phyloP scores from a whole-genome alignment of 2,113 vertebrate species.

The Tenebrosternarchus preto region DNA sequence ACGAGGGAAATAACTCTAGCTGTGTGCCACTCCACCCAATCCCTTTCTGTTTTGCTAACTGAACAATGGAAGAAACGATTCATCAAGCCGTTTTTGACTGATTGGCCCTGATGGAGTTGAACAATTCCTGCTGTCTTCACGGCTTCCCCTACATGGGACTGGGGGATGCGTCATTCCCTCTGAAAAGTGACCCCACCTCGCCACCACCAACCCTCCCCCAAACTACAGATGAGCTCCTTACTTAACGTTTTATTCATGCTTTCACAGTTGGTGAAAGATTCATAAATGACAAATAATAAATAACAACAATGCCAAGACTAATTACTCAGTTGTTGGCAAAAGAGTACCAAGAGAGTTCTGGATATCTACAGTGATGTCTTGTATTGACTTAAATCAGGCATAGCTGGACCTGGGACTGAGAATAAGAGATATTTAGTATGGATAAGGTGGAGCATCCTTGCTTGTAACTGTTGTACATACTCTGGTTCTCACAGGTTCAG shows the following conservation, averaged over 20 bases:
- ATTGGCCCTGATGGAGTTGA: constrained; percentile 32
- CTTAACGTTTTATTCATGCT: constrained; percentile 26
- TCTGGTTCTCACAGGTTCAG: too few species aligned
- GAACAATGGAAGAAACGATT: constrained; percentile 5
- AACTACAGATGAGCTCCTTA: not conserved
- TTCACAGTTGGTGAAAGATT: not conserved
- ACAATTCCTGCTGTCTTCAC: constrained; percentile 27
- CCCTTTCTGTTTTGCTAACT: constrained; percentile 18
- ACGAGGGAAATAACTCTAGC: not conserved
- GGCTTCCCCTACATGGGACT: too few species aligned
- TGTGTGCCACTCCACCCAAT: not conserved
- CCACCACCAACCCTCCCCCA: not conserved
- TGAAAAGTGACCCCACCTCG: not conserved
- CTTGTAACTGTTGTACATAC: too few species aligned
- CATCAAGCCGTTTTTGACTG: constrained; percentile 43
- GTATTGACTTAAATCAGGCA: too few species aligned
- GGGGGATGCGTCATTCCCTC: too few species aligned
- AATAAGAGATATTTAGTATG: too few species aligned
- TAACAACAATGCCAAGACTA: not conserved
- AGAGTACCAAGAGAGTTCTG: not conserved
- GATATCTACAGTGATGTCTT: not conserved
- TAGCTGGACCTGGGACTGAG: too few species aligned
- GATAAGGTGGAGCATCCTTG: too few species aligned
- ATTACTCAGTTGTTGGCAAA: not conserved
- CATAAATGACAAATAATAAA: not conserved